Evolutionary conservation across 2,113 vertebrate species (phyloP).

Genomic region (Pardalotus punctatus): DNA sequence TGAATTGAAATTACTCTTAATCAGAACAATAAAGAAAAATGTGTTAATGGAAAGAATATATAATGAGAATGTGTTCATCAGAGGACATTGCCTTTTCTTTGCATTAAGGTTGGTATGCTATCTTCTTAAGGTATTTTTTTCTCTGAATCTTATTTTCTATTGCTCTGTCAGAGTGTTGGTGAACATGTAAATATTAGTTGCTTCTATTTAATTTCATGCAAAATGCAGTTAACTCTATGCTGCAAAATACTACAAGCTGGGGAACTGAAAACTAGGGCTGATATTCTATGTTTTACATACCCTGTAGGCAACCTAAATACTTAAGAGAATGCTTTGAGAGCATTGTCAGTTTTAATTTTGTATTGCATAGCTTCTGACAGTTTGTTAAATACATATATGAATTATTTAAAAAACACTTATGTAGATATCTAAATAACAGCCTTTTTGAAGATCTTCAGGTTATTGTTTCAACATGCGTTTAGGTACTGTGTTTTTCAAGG

Average conservation of each 20-base stretch:
- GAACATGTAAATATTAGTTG: not conserved
- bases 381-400: conserved; percentile 56
- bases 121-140: not conserved
- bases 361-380: conserved; percentile 46
- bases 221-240: not conserved
- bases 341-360: conserved; percentile 52
- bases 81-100: not conserved
- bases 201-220: not conserved
- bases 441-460: not conserved
- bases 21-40: not conserved
- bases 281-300: conserved; percentile 38
- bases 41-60: not conserved
- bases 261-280: conserved; percentile 3
- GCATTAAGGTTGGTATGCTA: not conserved
- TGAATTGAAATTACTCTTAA: not conserved
- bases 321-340: conserved; percentile 52
- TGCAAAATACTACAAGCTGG: not conserved
- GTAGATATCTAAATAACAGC: conserved; percentile 26
- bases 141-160: not conserved
- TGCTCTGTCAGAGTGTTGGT: not conserved
- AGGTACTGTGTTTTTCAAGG: not conserved
- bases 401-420: conserved; percentile 61
- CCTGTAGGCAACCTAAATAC: conserved; percentile 60
- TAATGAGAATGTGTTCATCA: not conserved
- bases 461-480: not conserved